Base-by-base conservation (phyloP, 2,797 vertebrate species). In the Enteromius treurensis region DNA sequence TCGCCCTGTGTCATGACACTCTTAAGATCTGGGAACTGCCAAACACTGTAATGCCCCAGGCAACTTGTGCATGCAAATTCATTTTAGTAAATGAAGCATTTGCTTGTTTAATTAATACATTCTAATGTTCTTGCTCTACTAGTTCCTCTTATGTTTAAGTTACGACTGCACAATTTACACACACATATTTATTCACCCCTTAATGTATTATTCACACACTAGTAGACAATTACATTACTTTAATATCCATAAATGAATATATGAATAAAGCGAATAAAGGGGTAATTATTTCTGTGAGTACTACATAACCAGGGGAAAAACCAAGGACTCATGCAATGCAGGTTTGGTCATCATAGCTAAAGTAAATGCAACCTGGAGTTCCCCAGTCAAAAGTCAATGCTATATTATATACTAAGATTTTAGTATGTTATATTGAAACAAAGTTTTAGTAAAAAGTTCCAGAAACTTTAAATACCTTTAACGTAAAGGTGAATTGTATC, bases 221-320 rank as follows among this genome's bases (percentile, higher is more conserved):
- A 47, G 47, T 42, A 80, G 87, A 89, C 84, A 86, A 87, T 90
- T 81, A 78, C 17, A 85, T 81, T 81, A 70, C 53, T 68, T 42
- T 75, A 83, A 13, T 62, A 77, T 62, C 40, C 58, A 85, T 83
- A 71, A 80, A 62, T 80, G 73, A 73, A 60, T 74, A 49, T 60
- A 69, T 77, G 67, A 83, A 85, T 71, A 65, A 75, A 75, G 29
- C 34, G 9, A 34, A 74, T 29, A 29, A 71, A 71, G 26, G 26
- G 29, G 29, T 53, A 77, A 86, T 65, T 58, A 77, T 87, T 83
- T 87, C 71, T 65, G 53, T 73, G n/a, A 70, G 77, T 42, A 80
- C 58, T 70, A 53, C 21, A 34, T 53, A 51, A 58, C 1, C 5
- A 40, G 21, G 49, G 32, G 29, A 19, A 15, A 75, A 73, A 73